Evolutionary conservation across 1,140 invertebrate species (phyloP), one percentile per base, ranked within the genome.

Genomic region (Limonius californicus): DNA sequence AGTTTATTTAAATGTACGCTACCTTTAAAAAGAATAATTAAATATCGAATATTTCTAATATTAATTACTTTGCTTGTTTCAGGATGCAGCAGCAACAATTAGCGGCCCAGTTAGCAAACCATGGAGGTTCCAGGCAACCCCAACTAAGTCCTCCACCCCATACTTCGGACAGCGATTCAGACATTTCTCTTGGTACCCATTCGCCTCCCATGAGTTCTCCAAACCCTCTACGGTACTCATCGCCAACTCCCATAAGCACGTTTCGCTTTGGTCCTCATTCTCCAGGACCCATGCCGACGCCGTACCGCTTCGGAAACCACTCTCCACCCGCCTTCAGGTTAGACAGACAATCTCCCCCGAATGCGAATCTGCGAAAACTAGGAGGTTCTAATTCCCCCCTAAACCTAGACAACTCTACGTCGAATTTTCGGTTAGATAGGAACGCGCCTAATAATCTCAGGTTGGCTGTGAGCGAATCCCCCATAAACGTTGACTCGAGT

Each of bases 171-270:
- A 80, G 78, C 43, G 81, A 82, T 61, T 81, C 80, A 53, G 79
- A 81, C 64, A 82, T 82, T 57, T 81, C 80, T 12, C 67, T 82
- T 59, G 81, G 81, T 27, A 80, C 81, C 1, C 81, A 83, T 62
- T 82, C 81, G 12, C 81, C 81, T 0, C 79, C 81, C 50, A 76
- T 79, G 21, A 77, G 74, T 54, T 76, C 76, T 18, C 74, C 75
- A 0, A 71, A 69, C 50, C 72, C 72, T 15, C 59, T 74, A 18
- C 66, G 64, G n/a, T 74, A 74, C 63, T 70, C 73, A 4, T 74
- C 74, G 15, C 76, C 72, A 1, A 75, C 71, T 39, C 74, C 73
- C 4, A 71, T 77, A 23, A 75, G 71, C 30, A 69, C 69, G 3
- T 75, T 75, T 59, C 61, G 74, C 8, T 76, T 76, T 57, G 74